Percentiles rank a stretch among this genome's conserved stretches.
Evolutionary conservation across 1,140 invertebrate genomes (phyloP).

Genomic region (Paralvinella palmiformis): DNA sequence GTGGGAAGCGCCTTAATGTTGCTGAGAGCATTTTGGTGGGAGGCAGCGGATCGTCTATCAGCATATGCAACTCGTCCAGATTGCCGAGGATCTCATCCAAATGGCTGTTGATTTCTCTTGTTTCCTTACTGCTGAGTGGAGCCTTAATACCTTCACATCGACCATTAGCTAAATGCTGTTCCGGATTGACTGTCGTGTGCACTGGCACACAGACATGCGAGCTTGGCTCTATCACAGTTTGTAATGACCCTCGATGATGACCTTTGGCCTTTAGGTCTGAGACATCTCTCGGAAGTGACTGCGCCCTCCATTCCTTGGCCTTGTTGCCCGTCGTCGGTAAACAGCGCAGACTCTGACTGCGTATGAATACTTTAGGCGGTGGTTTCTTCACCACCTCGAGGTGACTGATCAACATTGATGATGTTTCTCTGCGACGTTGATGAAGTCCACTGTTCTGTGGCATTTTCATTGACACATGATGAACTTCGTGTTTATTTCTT

Average conservation of each 20-base stretch:
- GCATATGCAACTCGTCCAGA: background rate
- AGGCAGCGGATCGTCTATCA: slow-evolving; percentile 16
- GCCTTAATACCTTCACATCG: background rate
- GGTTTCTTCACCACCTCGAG: background rate
- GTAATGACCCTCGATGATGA: background rate
- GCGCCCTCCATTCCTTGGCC: background rate
- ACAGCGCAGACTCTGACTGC: background rate
- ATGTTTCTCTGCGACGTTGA: too few relatives aligned
- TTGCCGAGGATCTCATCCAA: slow-evolving; percentile 6
- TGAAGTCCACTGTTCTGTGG: background rate
- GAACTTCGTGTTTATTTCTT: background rate
- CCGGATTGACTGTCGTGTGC: background rate
- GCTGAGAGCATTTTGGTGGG: slow-evolving; percentile 32
- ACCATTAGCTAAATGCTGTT: background rate
- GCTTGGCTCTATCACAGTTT: background rate
- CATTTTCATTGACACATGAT: background rate
- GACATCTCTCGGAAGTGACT: background rate
- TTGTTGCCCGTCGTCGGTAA: background rate
- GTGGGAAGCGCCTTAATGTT: slow-evolving; percentile 22
- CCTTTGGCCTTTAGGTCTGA: background rate
- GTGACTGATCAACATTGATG: too few relatives aligned
- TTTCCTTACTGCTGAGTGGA: background rate
- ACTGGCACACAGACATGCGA: background rate
- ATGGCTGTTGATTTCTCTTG: background rate
- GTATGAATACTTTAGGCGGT: too few relatives aligned